Base-by-base conservation (phyloP, 1,140 invertebrate genomes). In the Drosophila arizonae region DNA sequence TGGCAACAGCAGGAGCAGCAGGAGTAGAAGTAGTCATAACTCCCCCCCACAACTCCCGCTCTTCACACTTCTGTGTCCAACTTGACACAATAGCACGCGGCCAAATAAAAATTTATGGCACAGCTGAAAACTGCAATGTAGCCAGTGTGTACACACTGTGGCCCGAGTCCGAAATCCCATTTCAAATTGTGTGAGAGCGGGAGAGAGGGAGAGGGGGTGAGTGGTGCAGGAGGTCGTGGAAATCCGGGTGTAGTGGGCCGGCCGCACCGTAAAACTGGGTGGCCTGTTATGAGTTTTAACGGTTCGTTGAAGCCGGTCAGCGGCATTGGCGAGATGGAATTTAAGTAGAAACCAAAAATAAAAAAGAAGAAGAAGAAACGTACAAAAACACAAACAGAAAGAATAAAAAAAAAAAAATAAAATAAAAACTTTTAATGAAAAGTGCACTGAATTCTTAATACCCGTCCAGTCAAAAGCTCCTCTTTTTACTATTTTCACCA, bases 101-200 rank as follows among this genome's bases (percentile, higher is more conserved):
- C 79, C 79, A 87, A 87, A 87, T 87, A 87, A 87, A 88, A 87
- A 87, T 87, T 87, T 87, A 87, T 87, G 51, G 84, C 79, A 77
- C 76, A 77, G 51, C 62, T 87, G 77, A 88, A 87, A 87, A 79
- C 79, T 88, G 84, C 76, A 87, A 66, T 70, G 72, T 57, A 60
- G 77, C 76, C 64, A 64, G 51, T 74, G 62, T 67, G 60, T 57
- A 57, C 73, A 81, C 55, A 67, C 48, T 57, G 36, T 43, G 61
- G 65, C 72, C 63, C 30, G 45, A 55, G 50, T 66, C 45, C 76
- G 62, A 45, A 48, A 45, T 33, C 30, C 52, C 52, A 55, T 67
- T 67, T 52, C 57, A 36, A 58, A 46, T 56, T 45, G 48, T 13
- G 10, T 39, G 36, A 4, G 11, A 9, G 48, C 56, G 45, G 62